Conservation (phyloP, 1,140 invertebrate genomes). For the Formica selysi region DNA sequence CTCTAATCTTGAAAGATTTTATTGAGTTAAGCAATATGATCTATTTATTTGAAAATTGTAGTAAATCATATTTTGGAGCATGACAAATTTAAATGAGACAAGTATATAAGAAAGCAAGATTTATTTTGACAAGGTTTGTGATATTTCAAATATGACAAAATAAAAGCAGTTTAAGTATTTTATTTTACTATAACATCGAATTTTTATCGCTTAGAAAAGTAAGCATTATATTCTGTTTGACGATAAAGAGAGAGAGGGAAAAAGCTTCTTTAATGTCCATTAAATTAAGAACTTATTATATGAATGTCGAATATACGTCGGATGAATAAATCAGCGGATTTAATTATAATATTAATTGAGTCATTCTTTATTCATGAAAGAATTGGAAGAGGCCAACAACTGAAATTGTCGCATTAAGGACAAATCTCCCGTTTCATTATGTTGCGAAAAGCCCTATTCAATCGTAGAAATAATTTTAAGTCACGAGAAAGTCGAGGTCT, state of each 20-base stretch:
- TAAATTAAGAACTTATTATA: constrained; percentile 18
- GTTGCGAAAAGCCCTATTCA: not conserved
- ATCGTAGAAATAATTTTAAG: constrained; percentile 17
- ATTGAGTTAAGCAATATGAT: not conserved
- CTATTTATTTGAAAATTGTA: constrained; percentile 1
- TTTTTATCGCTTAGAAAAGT: constrained; percentile 4
- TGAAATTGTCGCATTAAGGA: constrained; percentile 4
- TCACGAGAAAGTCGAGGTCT: constrained; percentile 19
- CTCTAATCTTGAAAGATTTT: constrained; percentile 2
- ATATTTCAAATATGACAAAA: not conserved
- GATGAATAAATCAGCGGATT: not conserved
- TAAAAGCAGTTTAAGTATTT: not conserved
- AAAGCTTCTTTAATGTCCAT: not conserved
- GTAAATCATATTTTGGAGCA: not conserved
- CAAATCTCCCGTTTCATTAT: not conserved
- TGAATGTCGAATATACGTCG: not conserved
- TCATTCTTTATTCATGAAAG: not conserved
- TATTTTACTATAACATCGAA: not conserved
- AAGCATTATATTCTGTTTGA: not conserved
- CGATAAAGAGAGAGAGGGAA: not conserved
- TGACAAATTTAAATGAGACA: not conserved
- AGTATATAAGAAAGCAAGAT: not conserved
- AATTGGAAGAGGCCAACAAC: not conserved
- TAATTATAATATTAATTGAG: constrained; percentile 26
- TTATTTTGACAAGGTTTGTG: not conserved